Conservation (phyloP, 2,888 invertebrate genomes). For the Parnassius mnemosyne region DNA sequence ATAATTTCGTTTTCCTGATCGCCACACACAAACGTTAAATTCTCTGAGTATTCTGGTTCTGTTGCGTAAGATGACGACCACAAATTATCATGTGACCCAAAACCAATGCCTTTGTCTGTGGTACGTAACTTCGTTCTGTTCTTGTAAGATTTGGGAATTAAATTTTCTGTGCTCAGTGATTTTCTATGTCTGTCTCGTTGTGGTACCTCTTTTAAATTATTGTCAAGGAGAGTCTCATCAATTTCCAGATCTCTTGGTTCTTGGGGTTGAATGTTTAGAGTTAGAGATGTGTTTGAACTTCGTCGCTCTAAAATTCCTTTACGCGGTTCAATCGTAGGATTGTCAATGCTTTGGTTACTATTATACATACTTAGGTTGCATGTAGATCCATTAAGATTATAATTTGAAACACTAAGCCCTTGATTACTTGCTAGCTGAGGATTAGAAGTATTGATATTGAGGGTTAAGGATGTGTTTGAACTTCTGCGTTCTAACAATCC, state of each 20-base stretch:
- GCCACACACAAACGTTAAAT: slow-evolving; percentile 68
- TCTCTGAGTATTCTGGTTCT: slow-evolving; percentile 62
- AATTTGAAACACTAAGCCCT: slow-evolving; percentile 74
- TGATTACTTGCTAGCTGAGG: slow-evolving; percentile 70
- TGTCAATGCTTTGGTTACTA: slow-evolving; percentile 74
- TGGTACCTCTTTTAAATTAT: slow-evolving; percentile 59
- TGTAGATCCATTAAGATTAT: slow-evolving; percentile 73
- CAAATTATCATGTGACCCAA: slow-evolving; percentile 76
- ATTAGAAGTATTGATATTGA: slow-evolving; percentile 81
- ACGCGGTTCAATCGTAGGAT: slow-evolving; percentile 49
- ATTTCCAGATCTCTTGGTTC: slow-evolving; percentile 73
- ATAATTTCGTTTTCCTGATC: slow-evolving; percentile 77
- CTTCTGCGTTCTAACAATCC: slow-evolving; percentile 91
- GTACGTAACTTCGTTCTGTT: slow-evolving; percentile 57
- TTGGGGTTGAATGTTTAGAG: slow-evolving; percentile 78
- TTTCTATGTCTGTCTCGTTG: slow-evolving; percentile 74
- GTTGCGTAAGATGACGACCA: slow-evolving; percentile 69
- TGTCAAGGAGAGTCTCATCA: slow-evolving; percentile 62
- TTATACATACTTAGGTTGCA: slow-evolving; percentile 74
- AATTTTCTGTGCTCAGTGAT: slow-evolving; percentile 82
- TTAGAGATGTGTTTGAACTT: slow-evolving; percentile 91
- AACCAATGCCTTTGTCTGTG: slow-evolving; percentile 54
- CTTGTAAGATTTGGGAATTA: slow-evolving; percentile 76
- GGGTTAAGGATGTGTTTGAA: slow-evolving; percentile 93
- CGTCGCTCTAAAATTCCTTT: slow-evolving; percentile 87